A percentile compares a stretch with the other conserved stretches of the same genome.
Conservation (phyloP, 2,113 vertebrate species). For the Brienomyrus longianalis region DNA sequence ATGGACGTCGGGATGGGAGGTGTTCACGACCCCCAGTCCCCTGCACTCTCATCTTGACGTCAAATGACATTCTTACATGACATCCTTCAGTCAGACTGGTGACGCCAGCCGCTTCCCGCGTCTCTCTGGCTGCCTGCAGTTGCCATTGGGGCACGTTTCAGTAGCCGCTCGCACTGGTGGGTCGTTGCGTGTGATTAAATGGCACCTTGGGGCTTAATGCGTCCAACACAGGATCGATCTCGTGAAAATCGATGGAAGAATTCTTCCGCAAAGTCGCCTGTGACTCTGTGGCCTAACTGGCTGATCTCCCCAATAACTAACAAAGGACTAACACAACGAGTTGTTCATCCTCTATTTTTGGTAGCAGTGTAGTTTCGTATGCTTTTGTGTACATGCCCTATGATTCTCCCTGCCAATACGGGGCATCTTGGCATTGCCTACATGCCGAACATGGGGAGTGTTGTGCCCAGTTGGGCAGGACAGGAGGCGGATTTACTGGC, state of each 20-base stretch:
- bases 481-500: neutral
- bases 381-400: neutral
- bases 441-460: neutral
- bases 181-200: neutral
- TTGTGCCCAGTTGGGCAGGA: neutral
- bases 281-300: neutral
- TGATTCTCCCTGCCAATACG: neutral
- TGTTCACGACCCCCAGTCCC: neutral
- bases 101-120: too few species aligned
- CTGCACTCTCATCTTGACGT: neutral
- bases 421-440: neutral
- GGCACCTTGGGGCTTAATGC: neutral
- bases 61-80: neutral
- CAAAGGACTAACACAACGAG: neutral
- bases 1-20: neutral
- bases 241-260: neutral
- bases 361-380: neutral
- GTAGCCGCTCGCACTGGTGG: neutral
- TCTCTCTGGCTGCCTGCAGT: neutral
- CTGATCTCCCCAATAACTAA: neutral
- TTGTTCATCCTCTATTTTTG: neutral
- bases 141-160: neutral
- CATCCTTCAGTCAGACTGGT: too few species aligned
- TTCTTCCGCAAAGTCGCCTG: neutral
- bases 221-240: neutral